Percentiles rank a stretch among this genome's conserved stretches.
Conservation (phyloP, 2,888 invertebrate genomes). For the Koerneria pararmatus region DNA sequence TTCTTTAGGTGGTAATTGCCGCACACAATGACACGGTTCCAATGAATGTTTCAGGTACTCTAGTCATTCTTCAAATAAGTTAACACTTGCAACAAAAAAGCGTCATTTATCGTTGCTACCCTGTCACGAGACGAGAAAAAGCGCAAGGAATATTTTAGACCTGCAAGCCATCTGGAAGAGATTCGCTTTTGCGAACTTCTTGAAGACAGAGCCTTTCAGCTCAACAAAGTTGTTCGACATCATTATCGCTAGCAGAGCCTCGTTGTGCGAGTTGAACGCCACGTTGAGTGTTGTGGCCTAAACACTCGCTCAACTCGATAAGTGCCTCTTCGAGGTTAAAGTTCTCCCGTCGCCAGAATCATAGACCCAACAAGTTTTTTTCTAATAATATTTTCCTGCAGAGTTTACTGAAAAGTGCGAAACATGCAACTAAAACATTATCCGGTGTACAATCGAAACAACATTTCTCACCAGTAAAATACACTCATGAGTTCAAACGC, state of each 20-base stretch:
- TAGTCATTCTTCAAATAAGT: background rate
- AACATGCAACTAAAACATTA: slow-evolving; percentile 1
- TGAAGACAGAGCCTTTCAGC: slow-evolving; percentile 92
- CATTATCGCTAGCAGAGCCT: slow-evolving; percentile 94
- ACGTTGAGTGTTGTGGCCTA: slow-evolving; percentile 98
- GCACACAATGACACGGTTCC: background rate
- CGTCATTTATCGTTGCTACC: background rate
- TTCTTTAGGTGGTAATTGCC: background rate
- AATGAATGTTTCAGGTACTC: background rate
- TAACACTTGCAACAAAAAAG: background rate
- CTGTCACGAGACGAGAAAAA: background rate
- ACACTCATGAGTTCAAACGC: no score
- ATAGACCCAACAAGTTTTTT: background rate
- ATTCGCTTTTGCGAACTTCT: slow-evolving; percentile 97
- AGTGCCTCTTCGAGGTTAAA: background rate
- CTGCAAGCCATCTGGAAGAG: slow-evolving; percentile 84
- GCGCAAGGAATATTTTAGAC: slow-evolving; percentile 24
- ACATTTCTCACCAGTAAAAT: no score
- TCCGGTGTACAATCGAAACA: background rate
- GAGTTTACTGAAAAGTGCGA: slow-evolving; percentile 1
- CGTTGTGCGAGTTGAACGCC: slow-evolving; percentile 97
- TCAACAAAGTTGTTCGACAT: slow-evolving; percentile 99
- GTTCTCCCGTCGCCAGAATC: background rate
- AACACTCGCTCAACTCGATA: slow-evolving; percentile 61
- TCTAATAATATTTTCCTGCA: background rate